These are phyloP conservation scores for Anorthoa munda DNA, from an alignment of 2,888 invertebrate species.

Conservation along the genomic window DNA sequence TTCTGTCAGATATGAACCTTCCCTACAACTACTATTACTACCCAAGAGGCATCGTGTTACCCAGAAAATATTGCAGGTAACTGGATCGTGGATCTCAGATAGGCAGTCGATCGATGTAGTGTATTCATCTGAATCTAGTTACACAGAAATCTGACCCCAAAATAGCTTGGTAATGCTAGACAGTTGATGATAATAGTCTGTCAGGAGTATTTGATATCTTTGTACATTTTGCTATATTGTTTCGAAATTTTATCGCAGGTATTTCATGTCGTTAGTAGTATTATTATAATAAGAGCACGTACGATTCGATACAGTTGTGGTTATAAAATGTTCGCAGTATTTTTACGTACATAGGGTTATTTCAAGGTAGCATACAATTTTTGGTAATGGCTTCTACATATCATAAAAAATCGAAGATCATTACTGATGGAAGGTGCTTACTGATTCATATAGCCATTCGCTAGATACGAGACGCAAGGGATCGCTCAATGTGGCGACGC, in stretches of 20 bases:
- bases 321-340: not conserved
- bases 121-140: no score
- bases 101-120: not conserved
- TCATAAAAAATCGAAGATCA: no score
- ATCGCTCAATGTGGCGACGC: no score
- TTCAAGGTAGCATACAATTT: not conserved
- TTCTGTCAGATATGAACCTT: no score
- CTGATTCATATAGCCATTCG: no score
- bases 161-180: not conserved
- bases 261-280: not conserved
- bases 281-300: conserved; percentile 14
- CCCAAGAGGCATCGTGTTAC: not conserved
- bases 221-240: no score
- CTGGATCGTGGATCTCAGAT: not conserved
- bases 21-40: no score
- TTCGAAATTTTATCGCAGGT: no score
- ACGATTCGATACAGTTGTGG: not conserved
- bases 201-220: not conserved
- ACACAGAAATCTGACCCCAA: not conserved
- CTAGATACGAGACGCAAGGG: no score
- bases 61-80: not conserved
- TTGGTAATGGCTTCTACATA: no score
- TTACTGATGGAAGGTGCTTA: no score
- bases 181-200: not conserved
- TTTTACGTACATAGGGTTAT: not conserved